Evolutionary conservation across 2,113 vertebrate genomes (phyloP).

Genomic region (Odontesthes bonariensis): DNA sequence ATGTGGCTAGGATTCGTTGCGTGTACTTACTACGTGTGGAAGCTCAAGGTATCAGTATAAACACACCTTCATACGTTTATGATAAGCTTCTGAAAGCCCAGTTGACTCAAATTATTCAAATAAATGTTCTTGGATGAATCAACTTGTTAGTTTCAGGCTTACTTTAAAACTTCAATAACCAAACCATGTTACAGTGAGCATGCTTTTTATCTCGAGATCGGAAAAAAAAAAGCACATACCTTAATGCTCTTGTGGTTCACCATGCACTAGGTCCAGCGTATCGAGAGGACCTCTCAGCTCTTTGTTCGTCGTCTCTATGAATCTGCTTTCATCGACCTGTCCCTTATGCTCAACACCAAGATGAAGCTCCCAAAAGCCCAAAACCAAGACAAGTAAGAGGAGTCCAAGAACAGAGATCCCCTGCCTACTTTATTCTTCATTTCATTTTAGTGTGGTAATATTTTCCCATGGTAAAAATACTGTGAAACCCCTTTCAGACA

Average conservation of each 20-base stretch:
- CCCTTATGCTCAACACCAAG: constrained; percentile 83
- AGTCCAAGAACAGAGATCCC: not conserved
- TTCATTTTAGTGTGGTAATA: not conserved
- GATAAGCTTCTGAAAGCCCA: not conserved
- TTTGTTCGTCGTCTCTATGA: constrained; percentile 86
- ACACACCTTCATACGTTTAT: not conserved
- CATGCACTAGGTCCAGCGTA: constrained; percentile 78
- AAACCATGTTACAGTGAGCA: not conserved
- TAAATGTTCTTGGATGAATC: not conserved
- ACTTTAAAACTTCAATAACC: not conserved
- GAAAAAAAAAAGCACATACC: not conserved
- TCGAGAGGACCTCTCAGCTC: constrained; percentile 84
- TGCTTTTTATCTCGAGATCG: not conserved
- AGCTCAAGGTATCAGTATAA: constrained; percentile 65
- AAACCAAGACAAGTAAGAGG: constrained; percentile 72
- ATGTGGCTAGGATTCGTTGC: constrained; percentile 82
- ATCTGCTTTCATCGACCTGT: constrained; percentile 85
- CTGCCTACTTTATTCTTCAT: not conserved
- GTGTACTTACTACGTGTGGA: constrained; percentile 84
- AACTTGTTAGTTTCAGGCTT: not conserved
- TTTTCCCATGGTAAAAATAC: not conserved
- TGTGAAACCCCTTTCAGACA: not conserved
- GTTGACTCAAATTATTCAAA: not conserved
- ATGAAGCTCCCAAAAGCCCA: constrained; percentile 76
- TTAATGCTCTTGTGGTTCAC: constrained; percentile 11